A percentile compares a stretch with the other conserved stretches of the same genome.
Conservation (phyloP, 2,888 invertebrate species). For the Oligia strigilis region DNA sequence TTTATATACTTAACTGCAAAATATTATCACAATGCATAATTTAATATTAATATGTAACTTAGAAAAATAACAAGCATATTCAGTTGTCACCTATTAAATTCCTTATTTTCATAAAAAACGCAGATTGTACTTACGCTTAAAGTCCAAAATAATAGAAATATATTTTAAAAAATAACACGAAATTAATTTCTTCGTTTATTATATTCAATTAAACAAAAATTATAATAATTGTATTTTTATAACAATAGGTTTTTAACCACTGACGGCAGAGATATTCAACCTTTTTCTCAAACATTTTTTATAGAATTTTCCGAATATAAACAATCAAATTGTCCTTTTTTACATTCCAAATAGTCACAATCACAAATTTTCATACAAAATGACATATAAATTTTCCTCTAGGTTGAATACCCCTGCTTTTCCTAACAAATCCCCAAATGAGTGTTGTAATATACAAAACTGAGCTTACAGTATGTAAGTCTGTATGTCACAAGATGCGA, state of each 20-base stretch:
- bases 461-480: conserved; percentile 19
- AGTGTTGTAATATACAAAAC: conserved; percentile 31
- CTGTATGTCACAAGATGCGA: conserved; percentile 45
- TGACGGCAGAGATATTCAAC: conserved; percentile 40
- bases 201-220: conserved; percentile 28
- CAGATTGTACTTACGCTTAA: conserved; percentile 1
- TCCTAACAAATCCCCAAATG: conserved; percentile 25
- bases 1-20: conserved; percentile 30
- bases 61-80: conserved; percentile 55
- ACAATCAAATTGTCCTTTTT: conserved; percentile 38
- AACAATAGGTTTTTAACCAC: conserved; percentile 51
- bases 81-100: conserved; percentile 26
- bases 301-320: conserved; percentile 1
- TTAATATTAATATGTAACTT: conserved; percentile 38
- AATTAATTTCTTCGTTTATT: conserved; percentile 21
- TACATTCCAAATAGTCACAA: conserved; percentile 12
- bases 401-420: conserved; percentile 38
- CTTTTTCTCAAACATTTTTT: neutral
- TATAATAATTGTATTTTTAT: conserved; percentile 30
- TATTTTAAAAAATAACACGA: conserved; percentile 42
- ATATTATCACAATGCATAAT: conserved; percentile 28
- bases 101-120: neutral
- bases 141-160: conserved; percentile 38
- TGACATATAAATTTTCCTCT: neutral
- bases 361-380: conserved; percentile 18